A percentile compares a stretch with the other conserved stretches of the same genome.
These are phyloP conservation scores for Stictonetta naevosa DNA, from an alignment of 2,113 vertebrate genomes.

Conservation along the genomic window DNA sequence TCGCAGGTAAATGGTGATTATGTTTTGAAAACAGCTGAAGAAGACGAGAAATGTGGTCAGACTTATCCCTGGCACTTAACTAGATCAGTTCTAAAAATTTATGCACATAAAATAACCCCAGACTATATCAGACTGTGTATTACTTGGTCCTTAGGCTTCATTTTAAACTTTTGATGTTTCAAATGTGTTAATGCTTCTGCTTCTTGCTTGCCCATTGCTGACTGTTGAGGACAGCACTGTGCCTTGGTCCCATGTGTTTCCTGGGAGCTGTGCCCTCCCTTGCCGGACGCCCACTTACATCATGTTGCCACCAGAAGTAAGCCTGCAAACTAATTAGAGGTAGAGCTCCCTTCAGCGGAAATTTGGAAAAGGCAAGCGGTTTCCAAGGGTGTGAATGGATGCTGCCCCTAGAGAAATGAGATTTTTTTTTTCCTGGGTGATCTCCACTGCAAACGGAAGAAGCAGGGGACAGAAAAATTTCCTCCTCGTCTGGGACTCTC, in stretches of 20 bases:
- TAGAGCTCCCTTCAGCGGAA: neutral
- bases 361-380: neutral
- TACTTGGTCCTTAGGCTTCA: neutral
- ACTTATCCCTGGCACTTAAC: neutral
- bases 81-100: neutral
- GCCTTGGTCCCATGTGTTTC: rapidly evolving
- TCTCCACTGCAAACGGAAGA: neutral
- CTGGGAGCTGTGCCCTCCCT: rapidly evolving
- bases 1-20: neutral
- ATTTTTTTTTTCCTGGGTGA: neutral
- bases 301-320: neutral
- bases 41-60: neutral
- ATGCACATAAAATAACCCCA: neutral
- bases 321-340: neutral
- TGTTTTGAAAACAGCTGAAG: neutral
- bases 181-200: neutral
- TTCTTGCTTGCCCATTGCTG: neutral
- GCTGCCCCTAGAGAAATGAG: neutral
- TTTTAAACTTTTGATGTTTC: neutral
- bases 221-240: neutral
- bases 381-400: neutral
- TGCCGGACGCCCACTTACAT: neutral
- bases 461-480: neutral
- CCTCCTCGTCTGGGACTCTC: neutral
- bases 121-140: neutral